These are phyloP conservation scores for Porites evermanni DNA, from an alignment of 92 coral and sea anemone genomes.

Conservation along the genomic window DNA sequence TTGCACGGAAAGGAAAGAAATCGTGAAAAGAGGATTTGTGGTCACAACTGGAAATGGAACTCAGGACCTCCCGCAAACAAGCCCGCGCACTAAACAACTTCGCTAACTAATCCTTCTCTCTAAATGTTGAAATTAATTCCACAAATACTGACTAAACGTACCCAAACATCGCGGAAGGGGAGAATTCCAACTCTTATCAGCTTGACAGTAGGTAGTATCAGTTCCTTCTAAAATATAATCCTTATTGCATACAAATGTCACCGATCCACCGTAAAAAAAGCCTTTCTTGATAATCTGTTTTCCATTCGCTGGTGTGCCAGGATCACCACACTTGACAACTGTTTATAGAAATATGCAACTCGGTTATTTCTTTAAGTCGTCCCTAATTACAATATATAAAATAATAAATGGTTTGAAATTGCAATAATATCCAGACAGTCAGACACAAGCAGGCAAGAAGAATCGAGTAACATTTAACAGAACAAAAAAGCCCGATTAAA, in stretches of 20 bases:
- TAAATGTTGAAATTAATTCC: too few relatives aligned
- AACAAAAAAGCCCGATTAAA: too few relatives aligned
- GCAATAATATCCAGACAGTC: too few relatives aligned
- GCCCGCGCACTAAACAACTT: too few relatives aligned
- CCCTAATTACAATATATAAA: background rate
- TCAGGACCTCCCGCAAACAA: too few relatives aligned
- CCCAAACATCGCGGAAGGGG: conserved; percentile 52
- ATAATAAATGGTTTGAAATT: too few relatives aligned
- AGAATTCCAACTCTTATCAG: conserved; percentile 49
- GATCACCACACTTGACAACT: conserved; percentile 51
- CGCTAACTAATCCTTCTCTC: too few relatives aligned
- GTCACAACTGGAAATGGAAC: too few relatives aligned
- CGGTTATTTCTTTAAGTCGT: background rate
- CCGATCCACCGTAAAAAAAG: conserved; percentile 55
- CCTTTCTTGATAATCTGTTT: conserved; percentile 14
- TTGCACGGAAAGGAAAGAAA: too few relatives aligned
- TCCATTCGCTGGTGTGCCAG: conserved; percentile 52
- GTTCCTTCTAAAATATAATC: conserved; percentile 46
- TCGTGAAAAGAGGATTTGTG: too few relatives aligned
- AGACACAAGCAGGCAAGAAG: too few relatives aligned
- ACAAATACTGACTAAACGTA: background rate
- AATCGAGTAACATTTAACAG: too few relatives aligned
- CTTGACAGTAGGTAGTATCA: conserved; percentile 42
- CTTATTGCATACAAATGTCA: conserved; percentile 47
- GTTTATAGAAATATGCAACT: background rate